A percentile compares a stretch with the other conserved stretches of the same genome.
Conservation (phyloP, 2,888 invertebrate species). For the Hyppa rectilinea region DNA sequence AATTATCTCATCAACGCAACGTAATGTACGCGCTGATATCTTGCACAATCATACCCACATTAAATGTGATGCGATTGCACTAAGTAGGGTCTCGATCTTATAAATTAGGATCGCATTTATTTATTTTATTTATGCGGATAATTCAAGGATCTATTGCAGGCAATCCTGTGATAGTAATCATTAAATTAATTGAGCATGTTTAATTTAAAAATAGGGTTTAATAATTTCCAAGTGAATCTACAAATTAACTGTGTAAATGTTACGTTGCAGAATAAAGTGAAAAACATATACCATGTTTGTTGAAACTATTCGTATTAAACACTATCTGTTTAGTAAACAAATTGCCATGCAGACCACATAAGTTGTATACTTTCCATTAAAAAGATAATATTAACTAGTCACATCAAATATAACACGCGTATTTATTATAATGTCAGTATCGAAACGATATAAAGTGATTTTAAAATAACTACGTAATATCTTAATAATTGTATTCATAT, state of each 20-base stretch:
- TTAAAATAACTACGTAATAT: conserved; percentile 47
- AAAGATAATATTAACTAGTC: conserved; percentile 27
- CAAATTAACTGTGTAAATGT: conserved; percentile 25
- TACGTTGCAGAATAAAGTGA: conserved; percentile 20
- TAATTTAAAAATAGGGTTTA: conserved; percentile 15
- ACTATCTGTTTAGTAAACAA: conserved; percentile 42
- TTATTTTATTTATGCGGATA: conserved; percentile 25
- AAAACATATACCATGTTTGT: conserved; percentile 23
- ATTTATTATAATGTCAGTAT: conserved; percentile 27
- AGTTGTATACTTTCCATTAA: conserved; percentile 29
- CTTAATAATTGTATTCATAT: conserved; percentile 65
- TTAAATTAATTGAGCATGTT: conserved; percentile 13
- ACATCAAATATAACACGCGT: conserved; percentile 22
- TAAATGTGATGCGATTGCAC: conserved; percentile 59
- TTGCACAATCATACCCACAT: conserved; percentile 77
- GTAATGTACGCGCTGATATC: conserved; percentile 73
- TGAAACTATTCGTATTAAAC: conserved; percentile 27
- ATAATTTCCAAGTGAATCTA: conserved; percentile 1
- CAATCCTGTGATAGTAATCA: conserved; percentile 40
- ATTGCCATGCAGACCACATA: conserved; percentile 33
- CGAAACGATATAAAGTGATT: conserved; percentile 46
- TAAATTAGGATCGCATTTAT: conserved; percentile 35
- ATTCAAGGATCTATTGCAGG: conserved; percentile 1
- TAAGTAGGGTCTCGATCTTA: conserved; percentile 27
- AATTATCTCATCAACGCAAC: conserved; percentile 79